Conservation (phyloP, 2,888 invertebrate species). For the Drosophila lutescens region DNA sequence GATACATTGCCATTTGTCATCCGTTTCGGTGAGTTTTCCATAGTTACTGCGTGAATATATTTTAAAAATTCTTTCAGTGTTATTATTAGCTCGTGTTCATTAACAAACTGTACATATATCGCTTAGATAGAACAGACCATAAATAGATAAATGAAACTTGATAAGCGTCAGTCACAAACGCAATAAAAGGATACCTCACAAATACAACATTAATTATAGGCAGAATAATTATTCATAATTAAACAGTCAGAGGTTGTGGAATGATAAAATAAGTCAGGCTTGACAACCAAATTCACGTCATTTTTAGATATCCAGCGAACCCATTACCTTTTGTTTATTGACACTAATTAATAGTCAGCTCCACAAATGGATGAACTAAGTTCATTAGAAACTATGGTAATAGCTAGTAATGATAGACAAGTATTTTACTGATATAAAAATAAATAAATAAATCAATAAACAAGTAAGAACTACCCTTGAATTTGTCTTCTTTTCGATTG, state of each 20-base stretch:
- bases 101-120: neutral
- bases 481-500: neutral
- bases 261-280: constrained; percentile 8
- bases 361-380: neutral
- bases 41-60: neutral
- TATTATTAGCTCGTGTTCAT: neutral
- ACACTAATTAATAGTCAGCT: constrained; percentile 17
- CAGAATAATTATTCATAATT: constrained; percentile 30
- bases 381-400: neutral
- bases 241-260: constrained; percentile 1
- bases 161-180: neutral
- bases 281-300: constrained; percentile 5
- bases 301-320: neutral
- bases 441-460: no score
- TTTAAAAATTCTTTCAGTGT: neutral
- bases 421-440: neutral
- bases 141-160: constrained; percentile 13
- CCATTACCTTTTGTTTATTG: constrained; percentile 4
- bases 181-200: neutral
- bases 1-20: constrained; percentile 94
- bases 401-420: neutral
- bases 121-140: constrained; percentile 2
- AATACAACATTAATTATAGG: neutral
- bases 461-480: no score
- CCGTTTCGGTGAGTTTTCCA: constrained; percentile 87